Evolutionary conservation across 2,113 vertebrate species (phyloP), one percentile per base, ranked within the genome.

Genomic region (Stomatorhinus ivindoensis): DNA sequence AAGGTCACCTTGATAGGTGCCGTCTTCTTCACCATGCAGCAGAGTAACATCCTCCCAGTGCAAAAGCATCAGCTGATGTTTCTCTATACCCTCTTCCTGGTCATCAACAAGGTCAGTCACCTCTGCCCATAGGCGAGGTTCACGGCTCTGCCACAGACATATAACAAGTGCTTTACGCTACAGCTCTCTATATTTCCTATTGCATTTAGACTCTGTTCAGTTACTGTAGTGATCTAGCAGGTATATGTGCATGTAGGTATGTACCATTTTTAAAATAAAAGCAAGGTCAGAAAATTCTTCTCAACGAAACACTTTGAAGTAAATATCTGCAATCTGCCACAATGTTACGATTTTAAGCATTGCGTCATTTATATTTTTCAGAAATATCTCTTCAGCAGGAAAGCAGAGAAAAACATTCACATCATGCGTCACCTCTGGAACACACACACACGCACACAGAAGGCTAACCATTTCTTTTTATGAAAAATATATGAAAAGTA

Each of bases 1-100:
- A 99, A 99, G 94, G 92, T 98, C 90, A 98, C 97, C 89, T 95
- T 99, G 93, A 91, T 99, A 8, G 98, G 98, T 88, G 96, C 98
- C 24, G 92, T 99, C 93, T 92, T 99, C 92, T 99, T 99, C 91
- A 95, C 97, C 13, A 94, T 99, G 89, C 98, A 99, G 95, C 95
- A 96, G 65, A 95, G 92, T 27, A 91, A 94, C 4, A 95, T 96
- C 90, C 95, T 99, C 89, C 96, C 96, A 15, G 61, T 99, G 58
- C 93, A 95, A 92, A 97, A 94, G 92, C 96, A 97, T 86, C 95
- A 97, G 92, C 96, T 99, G 69, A 93, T 99, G 95, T 97, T 99
- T 89, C 73, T 98, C 80, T 99, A 98, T 91, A 99, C 98, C 3
- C 0, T 96, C 92, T 98, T 99, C 92, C 95, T 96, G 53, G 96